Evolutionary conservation across 30 jellyfish, hydroid and myxozoan genomes (phyloP).

Genomic region (Hydractinia echinata): DNA sequence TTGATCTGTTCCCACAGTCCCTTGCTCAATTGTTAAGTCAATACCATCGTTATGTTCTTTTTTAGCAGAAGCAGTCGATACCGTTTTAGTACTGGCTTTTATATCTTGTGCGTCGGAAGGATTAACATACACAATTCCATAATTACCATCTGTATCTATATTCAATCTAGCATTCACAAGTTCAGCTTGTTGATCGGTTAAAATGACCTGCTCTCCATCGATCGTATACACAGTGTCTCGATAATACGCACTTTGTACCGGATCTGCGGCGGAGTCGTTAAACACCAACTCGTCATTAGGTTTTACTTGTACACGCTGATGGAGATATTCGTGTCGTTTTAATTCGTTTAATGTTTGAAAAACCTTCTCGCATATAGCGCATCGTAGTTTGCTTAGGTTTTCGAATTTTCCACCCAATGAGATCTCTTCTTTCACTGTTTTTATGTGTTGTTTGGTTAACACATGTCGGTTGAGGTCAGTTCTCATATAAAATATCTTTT

Average conservation of each 20-base stretch:
- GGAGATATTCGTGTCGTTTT: constrained; percentile 17
- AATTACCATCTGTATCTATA: constrained; percentile 33
- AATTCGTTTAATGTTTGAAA: constrained; percentile 10
- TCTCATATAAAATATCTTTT: background rate
- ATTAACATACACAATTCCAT: constrained; percentile 9
- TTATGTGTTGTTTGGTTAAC: constrained; percentile 28
- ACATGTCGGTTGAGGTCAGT: constrained; percentile 20
- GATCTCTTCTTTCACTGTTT: constrained; percentile 7
- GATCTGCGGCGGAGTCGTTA: constrained; percentile 1
- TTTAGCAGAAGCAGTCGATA: background rate
- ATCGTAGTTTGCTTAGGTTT: background rate
- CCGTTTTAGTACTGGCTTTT: background rate
- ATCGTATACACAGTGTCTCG: background rate
- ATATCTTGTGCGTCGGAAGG: background rate
- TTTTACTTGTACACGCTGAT: constrained; percentile 25
- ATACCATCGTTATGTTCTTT: background rate
- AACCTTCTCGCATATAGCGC: constrained; percentile 23
- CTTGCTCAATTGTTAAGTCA: background rate
- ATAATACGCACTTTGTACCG: background rate
- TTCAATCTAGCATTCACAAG: constrained; percentile 27
- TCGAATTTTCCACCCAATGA: background rate
- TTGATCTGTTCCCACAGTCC: background rate
- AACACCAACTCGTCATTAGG: constrained; percentile 8
- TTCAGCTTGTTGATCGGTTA: constrained; percentile 19
- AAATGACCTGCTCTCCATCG: constrained; percentile 32